Percentiles rank a stretch among this genome's conserved stretches.
These are phyloP conservation scores for Leptodactylus fuscus DNA, from an alignment of 2,113 vertebrate species.

Conservation along the genomic window DNA sequence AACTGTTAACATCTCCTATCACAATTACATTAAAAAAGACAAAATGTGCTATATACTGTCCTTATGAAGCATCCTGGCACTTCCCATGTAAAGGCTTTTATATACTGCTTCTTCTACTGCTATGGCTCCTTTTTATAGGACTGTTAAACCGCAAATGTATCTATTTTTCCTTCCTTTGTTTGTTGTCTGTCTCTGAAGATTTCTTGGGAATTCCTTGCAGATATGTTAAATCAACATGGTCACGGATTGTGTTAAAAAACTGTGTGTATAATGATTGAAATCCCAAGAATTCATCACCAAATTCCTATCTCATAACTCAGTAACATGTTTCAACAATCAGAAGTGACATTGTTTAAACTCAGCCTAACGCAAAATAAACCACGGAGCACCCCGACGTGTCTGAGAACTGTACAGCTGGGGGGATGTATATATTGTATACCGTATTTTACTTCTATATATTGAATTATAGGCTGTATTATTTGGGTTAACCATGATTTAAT, in stretches of 20 bases:
- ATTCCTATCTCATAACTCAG: slow-evolving; percentile 36
- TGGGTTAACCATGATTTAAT: not conserved
- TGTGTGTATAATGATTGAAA: slow-evolving; percentile 22
- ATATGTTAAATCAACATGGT: slow-evolving; percentile 47
- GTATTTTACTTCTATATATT: no score
- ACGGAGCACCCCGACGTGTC: not conserved
- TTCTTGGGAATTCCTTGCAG: slow-evolving; percentile 12
- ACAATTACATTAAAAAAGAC: no score
- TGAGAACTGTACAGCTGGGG: not conserved
- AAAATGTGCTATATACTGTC: no score
- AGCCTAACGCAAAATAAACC: not conserved
- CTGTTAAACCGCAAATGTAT: not conserved
- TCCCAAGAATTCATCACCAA: slow-evolving; percentile 50
- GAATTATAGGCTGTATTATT: no score
- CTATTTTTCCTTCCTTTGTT: not conserved
- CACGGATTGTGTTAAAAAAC: slow-evolving; percentile 41
- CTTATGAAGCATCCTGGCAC: no score
- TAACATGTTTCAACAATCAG: slow-evolving; percentile 32
- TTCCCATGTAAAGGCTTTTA: not conserved
- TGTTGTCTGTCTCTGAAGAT: slow-evolving; percentile 10
- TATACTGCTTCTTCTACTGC: not conserved
- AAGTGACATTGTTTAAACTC: slow-evolving; percentile 2
- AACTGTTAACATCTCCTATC: no score
- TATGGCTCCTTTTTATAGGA: not conserved
- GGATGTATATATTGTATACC: not conserved